Evolutionary conservation across 2,113 vertebrate species (phyloP), one percentile per base, ranked within the genome.

Genomic region (Uropsilus gracilis): DNA sequence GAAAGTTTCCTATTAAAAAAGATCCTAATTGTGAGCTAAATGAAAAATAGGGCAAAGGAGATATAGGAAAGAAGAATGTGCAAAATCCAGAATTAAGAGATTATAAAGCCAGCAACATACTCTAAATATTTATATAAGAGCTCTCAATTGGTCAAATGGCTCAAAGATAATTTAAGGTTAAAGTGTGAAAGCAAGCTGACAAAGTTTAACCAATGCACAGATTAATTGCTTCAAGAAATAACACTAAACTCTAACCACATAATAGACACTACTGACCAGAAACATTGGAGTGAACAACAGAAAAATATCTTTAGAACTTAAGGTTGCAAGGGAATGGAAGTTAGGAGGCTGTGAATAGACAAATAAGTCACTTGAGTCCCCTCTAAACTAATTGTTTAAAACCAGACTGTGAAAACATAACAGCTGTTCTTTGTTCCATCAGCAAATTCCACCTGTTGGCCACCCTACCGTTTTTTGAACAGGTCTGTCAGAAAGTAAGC

Each of bases 401-500:
- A 66, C 44, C 39, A 78, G 26, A 69, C 81, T 88, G 61, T 78
- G 53, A 92, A 95, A 69, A 28, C 37, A 32, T 32, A 89, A 64
- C 93, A 96, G 55, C 94, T 91, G 93, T 86, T 71, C 86, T 95
- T 89, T 91, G 68, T 86, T 68, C 72, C 17, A 95, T 34, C n/a
- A 92, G 90, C 89, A 77, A 78, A 55, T 90, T 30, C 63, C 63
- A 96, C 88, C 91, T 95, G 78, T 90, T 63, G 50, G 77, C 89
- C 0, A 22, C 22, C 18, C 16, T 69, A 59, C 39, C 69, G 39
- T 32, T 63, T 85, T 87, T 46, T 91, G 17, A 90, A 76, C 59
- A 76, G 48, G 85, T 77, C 72, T 95, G 90, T 97, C 97, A 97
- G 72, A 86, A 95, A 96, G 14, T 50, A 96, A 97, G 89, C 91